phyloP scores from a whole-genome alignment of 1,140 invertebrate species.

The Nasonia giraulti region DNA sequence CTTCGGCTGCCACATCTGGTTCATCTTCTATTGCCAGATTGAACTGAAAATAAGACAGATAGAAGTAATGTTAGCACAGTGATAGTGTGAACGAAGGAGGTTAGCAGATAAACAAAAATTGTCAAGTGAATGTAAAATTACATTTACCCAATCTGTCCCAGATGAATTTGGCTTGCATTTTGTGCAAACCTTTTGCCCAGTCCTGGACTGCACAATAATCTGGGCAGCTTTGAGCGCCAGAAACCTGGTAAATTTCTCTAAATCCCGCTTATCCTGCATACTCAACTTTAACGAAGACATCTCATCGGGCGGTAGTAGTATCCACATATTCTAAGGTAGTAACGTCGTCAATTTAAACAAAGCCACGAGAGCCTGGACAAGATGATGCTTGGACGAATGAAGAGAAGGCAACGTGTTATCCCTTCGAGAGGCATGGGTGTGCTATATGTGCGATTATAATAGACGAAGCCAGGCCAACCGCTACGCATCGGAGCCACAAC shows the following conservation, averaged over 20 bases:
- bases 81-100: not conserved
- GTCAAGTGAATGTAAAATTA: not conserved
- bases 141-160: conserved; percentile 85
- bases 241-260: conserved; percentile 92
- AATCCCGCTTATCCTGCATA: conserved; percentile 82
- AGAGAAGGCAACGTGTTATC: not conserved
- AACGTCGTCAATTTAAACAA: not conserved
- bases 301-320: conserved; percentile 32
- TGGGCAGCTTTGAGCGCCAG: conserved; percentile 90
- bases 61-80: conserved; percentile 4
- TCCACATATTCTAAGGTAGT: conserved; percentile 10
- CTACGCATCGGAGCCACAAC: not conserved
- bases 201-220: conserved; percentile 90
- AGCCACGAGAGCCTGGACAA: not conserved
- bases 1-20: conserved; percentile 84
- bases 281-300: conserved; percentile 76
- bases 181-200: conserved; percentile 88
- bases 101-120: conserved; percentile 37
- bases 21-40: conserved; percentile 88
- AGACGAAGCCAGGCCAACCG: too few species aligned
- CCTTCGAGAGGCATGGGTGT: not conserved
- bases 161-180: conserved; percentile 83
- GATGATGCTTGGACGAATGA: not conserved
- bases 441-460: too few species aligned
- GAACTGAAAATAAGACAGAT: conserved; percentile 78